Evolutionary conservation across 2,888 invertebrate genomes (phyloP), one percentile per base, ranked within the genome.

Genomic region (Epirrhoe tristata): DNA sequence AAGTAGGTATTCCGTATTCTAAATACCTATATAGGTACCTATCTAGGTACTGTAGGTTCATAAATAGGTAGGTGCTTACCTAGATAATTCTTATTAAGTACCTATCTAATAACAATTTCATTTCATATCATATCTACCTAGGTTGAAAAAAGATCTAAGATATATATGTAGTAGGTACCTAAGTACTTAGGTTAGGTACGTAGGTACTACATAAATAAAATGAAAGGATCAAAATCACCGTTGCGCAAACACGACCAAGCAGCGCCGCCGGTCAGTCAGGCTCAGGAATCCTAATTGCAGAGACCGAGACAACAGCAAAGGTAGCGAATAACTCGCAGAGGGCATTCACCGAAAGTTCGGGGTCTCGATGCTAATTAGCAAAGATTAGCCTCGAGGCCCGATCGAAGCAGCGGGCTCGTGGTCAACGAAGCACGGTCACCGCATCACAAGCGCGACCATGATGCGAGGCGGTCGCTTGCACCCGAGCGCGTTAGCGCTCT

Each of bases 271-370:
- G n/a, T n/a, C n/a, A n/a, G n/a, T n/a, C n/a, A n/a, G 34, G 34
- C 52, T 52, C 55, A 55, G 50, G 54, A 59, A 64, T 56, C 64
- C 65, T 58, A 74, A 58, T 60, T 67, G 67, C 52, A 72, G 10
- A 43, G 39, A 43, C 48, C 36, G 14, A 77, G 75, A 76, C 74
- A 76, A 77, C 70, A 64, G 74, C 70, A 78, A 77, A 77, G 71
- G 78, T 75, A 77, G 64, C 43, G 54, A 65, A 74, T 77, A 76
- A 59, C 12, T 76, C 66, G 71, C 66, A 70, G 90, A 89, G 92
- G 91, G 88, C 93, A 88, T 93, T 93, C 87, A 93, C 93, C 93
- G 90, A 86, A 85, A 81, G 78, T 78, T 81, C 79, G 84, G 77
- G 77, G 81, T 83, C 84, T 86, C 74, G 46, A 86, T 87, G 86